Conservation (phyloP, 1,140 invertebrate species). For the Lordiphosa clarofinis region DNA sequence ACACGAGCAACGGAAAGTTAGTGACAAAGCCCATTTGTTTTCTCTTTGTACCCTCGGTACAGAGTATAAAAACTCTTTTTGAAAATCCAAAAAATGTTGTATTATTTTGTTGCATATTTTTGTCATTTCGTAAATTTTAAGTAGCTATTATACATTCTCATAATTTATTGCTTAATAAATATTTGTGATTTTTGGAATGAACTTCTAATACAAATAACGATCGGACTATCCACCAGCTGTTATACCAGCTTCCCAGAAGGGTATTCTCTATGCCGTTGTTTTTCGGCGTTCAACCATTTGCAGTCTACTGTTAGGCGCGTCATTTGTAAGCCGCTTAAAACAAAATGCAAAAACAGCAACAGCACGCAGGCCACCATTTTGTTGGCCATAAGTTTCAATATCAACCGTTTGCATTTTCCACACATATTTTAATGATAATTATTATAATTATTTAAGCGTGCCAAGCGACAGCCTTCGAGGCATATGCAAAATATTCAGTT, state of each 20-base stretch:
- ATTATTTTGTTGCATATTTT: no score
- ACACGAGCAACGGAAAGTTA: no score
- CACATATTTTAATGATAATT: constrained; percentile 36
- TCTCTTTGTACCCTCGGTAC: no score
- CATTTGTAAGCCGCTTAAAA: constrained; percentile 36
- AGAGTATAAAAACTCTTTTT: no score
- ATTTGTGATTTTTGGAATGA: no score
- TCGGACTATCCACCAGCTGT: no score
- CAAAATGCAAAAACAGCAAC: constrained; percentile 5
- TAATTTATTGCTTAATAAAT: no score
- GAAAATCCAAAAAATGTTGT: no score
- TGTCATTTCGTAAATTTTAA: no score
- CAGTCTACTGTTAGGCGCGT: constrained; percentile 25
- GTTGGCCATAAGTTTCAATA: constrained; percentile 1
- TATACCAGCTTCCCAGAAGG: background rate
- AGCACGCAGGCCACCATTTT: constrained; percentile 1
- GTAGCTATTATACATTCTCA: no score
- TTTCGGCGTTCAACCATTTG: background rate
- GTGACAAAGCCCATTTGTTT: no score
- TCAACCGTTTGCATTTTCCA: constrained; percentile 5
- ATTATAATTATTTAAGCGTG: constrained; percentile 50
- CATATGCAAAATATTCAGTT: constrained; percentile 20
- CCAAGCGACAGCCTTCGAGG: constrained; percentile 4
- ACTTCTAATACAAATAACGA: no score
- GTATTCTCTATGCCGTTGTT: background rate